Conservation (phyloP, 2,797 vertebrate genomes). For the Hephaestus fuliginosus region DNA sequence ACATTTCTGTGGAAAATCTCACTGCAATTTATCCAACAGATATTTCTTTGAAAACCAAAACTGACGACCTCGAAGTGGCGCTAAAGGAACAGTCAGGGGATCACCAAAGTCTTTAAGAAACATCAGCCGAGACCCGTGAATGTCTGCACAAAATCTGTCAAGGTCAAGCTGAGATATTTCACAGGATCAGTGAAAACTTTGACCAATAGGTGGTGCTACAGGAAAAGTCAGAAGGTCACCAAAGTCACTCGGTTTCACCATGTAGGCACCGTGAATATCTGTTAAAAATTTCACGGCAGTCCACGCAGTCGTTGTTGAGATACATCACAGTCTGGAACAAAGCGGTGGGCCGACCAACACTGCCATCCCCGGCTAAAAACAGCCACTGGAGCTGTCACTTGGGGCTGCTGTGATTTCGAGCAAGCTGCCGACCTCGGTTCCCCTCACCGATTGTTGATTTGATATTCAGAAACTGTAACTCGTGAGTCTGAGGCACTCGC, state of each 20-base stretch:
- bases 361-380: background rate
- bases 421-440: background rate
- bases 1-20: background rate
- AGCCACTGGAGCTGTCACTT: background rate
- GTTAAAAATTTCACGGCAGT: background rate
- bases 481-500: background rate
- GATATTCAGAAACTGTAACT: background rate
- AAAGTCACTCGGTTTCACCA: background rate
- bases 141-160: background rate
- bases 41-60: no score
- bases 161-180: background rate
- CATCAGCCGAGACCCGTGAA: background rate
- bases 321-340: background rate
- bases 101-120: background rate
- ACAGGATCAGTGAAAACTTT: background rate
- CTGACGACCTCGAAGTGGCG: no score
- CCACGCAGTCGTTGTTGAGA: background rate
- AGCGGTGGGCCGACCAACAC: background rate
- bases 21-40: background rate
- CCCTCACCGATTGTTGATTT: background rate
- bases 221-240: background rate
- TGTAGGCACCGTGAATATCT: background rate
- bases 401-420: background rate
- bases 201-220: background rate
- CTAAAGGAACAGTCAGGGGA: no score